Base-by-base conservation (phyloP, 2,113 vertebrate species). In the Ahaetulla prasina region DNA sequence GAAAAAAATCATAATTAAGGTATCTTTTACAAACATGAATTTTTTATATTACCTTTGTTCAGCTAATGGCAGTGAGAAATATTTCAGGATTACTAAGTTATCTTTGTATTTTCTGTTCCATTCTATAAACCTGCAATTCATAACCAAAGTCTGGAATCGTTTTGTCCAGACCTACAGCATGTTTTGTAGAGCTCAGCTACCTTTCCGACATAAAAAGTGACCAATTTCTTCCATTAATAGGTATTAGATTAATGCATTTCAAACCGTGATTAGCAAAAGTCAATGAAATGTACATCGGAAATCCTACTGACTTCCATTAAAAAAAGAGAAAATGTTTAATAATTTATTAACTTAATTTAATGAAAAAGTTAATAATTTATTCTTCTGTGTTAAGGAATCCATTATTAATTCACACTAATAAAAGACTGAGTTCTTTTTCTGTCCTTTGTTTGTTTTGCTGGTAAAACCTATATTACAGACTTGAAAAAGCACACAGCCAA, bases 371-470 rank as follows among this genome's bases (percentile, higher is more conserved):
- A 95, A 96, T 92, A 63, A 92, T 90, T 90, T 39, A 92, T 90
- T 89, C 54, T 47, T 52, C 80, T 92, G 53, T 53, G 47, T 94
- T 94, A 95, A 94, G 94, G 92, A 96, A 95, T 94, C 94, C 84
- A 60, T 74, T 94, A 80, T 8, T 94, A 95, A 94, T 52, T 92
- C 95, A 93, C 94, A 93, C 93, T 91, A 93, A 93, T 93, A 96
- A 88, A 93, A 80, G 45, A n/a, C 5, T 0, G 22, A 10, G 39
- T 30, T 39, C 39, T 47, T 39, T 80, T 53, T 54, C 14, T 53
- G 9, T 54, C n/a, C 55, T 87, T n/a, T 87, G n/a, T 60, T 88
- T 89, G 91, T 95, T 92, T 93, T 93, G 92, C 93, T 80, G 45
- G 94, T 94, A 94, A 92, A 92, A 93, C 95, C 93, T 90, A 90